These are phyloP conservation scores for Pteronotus mesoamericanus DNA, from an alignment of 2,797 vertebrate genomes.

Conservation along the genomic window DNA sequence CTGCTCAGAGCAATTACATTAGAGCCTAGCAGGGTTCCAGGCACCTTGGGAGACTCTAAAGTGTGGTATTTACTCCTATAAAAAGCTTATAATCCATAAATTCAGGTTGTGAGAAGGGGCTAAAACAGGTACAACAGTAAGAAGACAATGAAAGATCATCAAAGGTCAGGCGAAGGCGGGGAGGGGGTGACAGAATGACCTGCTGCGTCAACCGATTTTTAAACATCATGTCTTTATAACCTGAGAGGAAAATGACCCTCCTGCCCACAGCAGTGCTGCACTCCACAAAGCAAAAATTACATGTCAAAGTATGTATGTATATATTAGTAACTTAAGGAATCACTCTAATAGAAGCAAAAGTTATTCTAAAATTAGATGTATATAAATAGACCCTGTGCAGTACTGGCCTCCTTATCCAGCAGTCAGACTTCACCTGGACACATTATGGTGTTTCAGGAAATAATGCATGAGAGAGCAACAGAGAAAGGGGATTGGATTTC, in stretches of 20 bases:
- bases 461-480: background rate
- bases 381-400: background rate
- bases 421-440: background rate
- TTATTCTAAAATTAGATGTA: background rate
- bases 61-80: background rate
- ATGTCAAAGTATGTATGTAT: background rate
- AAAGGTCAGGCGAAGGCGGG: background rate
- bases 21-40: background rate
- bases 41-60: background rate
- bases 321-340: background rate
- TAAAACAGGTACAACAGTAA: background rate
- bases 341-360: background rate
- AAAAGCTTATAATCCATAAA: background rate
- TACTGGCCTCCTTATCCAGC: background rate
- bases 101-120: background rate
- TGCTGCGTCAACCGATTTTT: background rate
- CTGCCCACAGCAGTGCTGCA: background rate
- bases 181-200: background rate
- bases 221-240: background rate
- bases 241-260: background rate
- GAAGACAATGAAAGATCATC: background rate
- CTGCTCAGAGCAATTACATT: background rate
- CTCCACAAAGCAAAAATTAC: background rate
- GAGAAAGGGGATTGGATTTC: background rate
- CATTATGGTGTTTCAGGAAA: background rate